phyloP scores from a whole-genome alignment of 1,140 invertebrate species.

The Ceratoteleas bidentatus region DNA sequence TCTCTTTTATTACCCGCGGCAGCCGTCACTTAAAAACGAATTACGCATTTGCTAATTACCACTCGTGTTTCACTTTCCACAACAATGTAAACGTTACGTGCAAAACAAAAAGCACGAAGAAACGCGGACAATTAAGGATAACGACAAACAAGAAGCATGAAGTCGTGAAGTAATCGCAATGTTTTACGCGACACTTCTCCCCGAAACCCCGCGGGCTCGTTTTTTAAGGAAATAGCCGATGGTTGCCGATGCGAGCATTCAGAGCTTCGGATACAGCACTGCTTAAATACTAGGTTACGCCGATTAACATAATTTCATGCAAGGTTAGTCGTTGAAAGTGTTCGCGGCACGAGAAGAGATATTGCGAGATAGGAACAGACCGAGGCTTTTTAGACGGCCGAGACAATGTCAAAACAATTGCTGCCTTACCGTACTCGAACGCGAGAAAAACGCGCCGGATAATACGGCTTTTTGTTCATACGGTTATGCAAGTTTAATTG shows the following conservation, averaged over 20 bases:
- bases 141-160: neutral
- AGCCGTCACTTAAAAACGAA: constrained; percentile 28
- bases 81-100: neutral
- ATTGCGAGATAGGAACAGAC: constrained; percentile 60
- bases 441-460: constrained; percentile 6
- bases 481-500: constrained; percentile 9
- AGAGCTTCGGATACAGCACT: constrained; percentile 34
- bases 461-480: constrained; percentile 12
- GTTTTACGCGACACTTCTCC: neutral
- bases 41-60: constrained; percentile 24
- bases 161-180: neutral
- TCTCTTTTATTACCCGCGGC: constrained; percentile 26
- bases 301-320: constrained; percentile 66
- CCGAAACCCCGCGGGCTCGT: neutral
- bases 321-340: constrained; percentile 61
- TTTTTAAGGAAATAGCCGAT: constrained; percentile 2
- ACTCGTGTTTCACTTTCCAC: constrained; percentile 9
- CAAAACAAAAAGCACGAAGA: neutral
- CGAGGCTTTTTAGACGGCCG: constrained; percentile 21
- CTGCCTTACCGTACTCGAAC: constrained; percentile 5
- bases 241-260: neutral
- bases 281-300: constrained; percentile 55
- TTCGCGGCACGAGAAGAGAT: constrained; percentile 46
- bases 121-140: neutral
- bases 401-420: constrained; percentile 44